phyloP scores from a whole-genome alignment of 2,888 invertebrate genomes.

The Caenorhabditis sp. region DNA sequence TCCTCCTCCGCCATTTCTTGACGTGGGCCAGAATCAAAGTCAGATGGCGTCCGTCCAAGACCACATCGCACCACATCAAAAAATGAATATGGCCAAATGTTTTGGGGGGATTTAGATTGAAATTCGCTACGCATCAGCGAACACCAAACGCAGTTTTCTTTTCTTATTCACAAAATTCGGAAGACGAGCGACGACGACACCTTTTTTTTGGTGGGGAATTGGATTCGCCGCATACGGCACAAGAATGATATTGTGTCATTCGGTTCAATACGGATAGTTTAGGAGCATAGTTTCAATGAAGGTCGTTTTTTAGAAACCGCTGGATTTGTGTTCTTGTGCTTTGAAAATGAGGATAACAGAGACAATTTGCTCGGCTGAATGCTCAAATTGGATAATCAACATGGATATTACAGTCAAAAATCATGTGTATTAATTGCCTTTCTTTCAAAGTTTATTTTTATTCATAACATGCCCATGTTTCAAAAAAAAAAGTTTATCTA shows the following conservation, averaged over 20 bases:
- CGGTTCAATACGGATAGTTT: too few species aligned
- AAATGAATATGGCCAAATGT: conserved; percentile 52
- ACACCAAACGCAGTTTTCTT: conserved; percentile 49
- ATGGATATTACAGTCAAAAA: too few species aligned
- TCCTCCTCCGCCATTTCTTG: neutral
- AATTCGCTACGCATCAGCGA: conserved; percentile 43
- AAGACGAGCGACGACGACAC: conserved; percentile 18
- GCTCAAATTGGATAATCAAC: too few species aligned
- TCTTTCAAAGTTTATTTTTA: too few species aligned
- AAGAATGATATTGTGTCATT: conserved; percentile 47
- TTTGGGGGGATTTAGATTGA: conserved; percentile 41
- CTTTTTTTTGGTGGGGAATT: conserved; percentile 27
- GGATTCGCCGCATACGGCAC: conserved; percentile 20
- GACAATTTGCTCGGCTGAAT: too few species aligned
- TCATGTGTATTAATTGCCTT: too few species aligned
- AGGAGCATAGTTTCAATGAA: too few species aligned
- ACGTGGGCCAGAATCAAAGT: conserved; percentile 10
- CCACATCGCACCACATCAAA: neutral
- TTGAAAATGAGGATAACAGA: too few species aligned
- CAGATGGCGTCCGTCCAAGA: conserved; percentile 15
- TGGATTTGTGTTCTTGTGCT: too few species aligned
- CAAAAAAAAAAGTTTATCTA: too few species aligned
- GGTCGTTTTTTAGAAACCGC: too few species aligned
- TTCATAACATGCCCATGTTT: too few species aligned
- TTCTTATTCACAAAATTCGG: conserved; percentile 32